These are phyloP conservation scores for Nymphalis urticae DNA, from an alignment of 2,888 invertebrate genomes.

Conservation along the genomic window DNA sequence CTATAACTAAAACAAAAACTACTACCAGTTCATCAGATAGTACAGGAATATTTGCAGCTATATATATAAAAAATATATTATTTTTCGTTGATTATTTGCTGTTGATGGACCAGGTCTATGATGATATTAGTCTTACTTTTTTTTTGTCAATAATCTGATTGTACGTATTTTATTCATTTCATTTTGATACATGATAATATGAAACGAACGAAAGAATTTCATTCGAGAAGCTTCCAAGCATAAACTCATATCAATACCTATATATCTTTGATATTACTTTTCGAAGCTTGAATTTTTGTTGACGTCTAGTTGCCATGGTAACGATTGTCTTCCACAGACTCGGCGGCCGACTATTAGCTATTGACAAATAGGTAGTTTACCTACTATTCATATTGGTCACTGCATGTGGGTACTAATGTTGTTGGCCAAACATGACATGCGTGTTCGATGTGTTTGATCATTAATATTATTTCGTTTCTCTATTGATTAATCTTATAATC, in stretches of 20 bases:
- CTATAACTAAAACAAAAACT: too few species aligned
- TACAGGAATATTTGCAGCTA: too few species aligned
- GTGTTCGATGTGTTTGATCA: slow-evolving; percentile 52
- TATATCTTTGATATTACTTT: slow-evolving; percentile 4
- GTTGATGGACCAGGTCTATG: too few species aligned
- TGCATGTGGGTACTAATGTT: slow-evolving; percentile 35
- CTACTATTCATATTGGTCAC: slow-evolving; percentile 41
- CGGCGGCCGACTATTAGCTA: slow-evolving; percentile 72
- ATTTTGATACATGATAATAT: too few species aligned
- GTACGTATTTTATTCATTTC: too few species aligned
- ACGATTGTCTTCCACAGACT: slow-evolving; percentile 72
- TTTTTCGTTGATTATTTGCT: too few species aligned
- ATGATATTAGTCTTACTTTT: too few species aligned
- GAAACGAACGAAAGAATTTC: too few species aligned
- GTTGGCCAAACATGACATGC: slow-evolving; percentile 51
- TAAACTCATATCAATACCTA: not conserved
- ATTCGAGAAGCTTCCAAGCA: not conserved
- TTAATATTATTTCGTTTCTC: slow-evolving; percentile 54
- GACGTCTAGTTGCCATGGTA: slow-evolving; percentile 62
- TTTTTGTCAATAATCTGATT: too few species aligned
- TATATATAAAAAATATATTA: too few species aligned
- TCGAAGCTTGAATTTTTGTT: slow-evolving; percentile 54
- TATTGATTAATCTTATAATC: slow-evolving; percentile 52
- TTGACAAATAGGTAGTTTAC: slow-evolving; percentile 63
- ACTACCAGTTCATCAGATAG: too few species aligned